phyloP scores from a whole-genome alignment of 2,888 invertebrate genomes.

The Leucophora obtusa region DNA sequence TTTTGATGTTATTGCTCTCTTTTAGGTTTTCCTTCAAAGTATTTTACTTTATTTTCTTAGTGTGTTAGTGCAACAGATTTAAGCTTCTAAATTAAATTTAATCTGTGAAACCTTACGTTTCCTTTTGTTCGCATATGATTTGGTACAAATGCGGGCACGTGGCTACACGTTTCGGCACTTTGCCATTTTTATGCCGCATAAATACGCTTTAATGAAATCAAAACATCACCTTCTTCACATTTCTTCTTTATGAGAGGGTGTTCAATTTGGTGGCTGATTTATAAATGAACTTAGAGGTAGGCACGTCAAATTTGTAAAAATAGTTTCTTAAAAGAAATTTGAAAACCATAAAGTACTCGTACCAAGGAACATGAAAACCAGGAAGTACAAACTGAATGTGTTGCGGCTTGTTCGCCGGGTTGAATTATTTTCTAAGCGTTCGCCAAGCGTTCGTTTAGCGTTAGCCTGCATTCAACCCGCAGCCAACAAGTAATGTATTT shows the following conservation, averaged over 20 bases:
- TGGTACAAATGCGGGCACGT: constrained; percentile 58
- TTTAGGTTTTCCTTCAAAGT: constrained; percentile 11
- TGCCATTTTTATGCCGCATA: constrained; percentile 52
- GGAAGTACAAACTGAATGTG: too few relatives aligned
- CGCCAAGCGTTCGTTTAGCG: too few relatives aligned
- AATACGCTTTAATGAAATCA: constrained; percentile 57
- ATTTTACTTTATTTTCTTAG: constrained; percentile 35
- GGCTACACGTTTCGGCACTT: constrained; percentile 62
- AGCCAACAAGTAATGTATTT: too few relatives aligned
- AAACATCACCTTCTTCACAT: constrained; percentile 38
- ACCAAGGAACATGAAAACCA: too few relatives aligned
- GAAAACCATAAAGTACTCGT: background rate
- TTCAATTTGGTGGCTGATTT: background rate
- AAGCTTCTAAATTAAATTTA: constrained; percentile 62
- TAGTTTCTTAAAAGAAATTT: background rate
- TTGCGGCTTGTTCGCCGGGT: too few relatives aligned
- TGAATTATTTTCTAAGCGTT: too few relatives aligned
- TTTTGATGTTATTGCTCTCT: constrained; percentile 65
- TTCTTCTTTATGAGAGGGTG: background rate
- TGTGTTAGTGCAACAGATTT: constrained; percentile 55
- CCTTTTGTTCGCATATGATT: constrained; percentile 54
- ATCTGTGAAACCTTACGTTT: constrained; percentile 61
- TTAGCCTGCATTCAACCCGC: too few relatives aligned
- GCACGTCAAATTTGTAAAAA: background rate
- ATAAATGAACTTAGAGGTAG: background rate